Base-by-base conservation (phyloP, 1,140 invertebrate genomes). In the Andrena cerasifolii region DNA sequence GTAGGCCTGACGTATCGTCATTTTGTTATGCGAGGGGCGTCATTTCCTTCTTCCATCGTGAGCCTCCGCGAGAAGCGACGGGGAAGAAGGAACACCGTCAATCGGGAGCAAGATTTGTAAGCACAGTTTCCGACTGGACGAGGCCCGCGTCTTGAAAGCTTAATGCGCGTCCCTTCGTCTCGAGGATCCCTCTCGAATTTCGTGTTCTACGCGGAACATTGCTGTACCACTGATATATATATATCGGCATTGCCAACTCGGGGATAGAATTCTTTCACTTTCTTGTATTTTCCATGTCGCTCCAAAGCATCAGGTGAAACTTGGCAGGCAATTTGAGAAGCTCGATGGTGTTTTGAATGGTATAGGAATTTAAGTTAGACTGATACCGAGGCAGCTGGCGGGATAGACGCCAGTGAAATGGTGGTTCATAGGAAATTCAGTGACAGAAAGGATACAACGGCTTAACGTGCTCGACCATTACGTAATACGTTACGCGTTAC, bases 21-120 rank as follows among this genome's bases (percentile, higher is more conserved):
- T 72, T 82, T 89, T 88, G 80, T 89, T 89, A 89, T 89, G 84
- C 87, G 68, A 63, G 71, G 73, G 74, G 76, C 82, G 84, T 88
- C 82, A 86, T 89, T 88, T 89, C 87, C 87, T 87, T 88, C 85
- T 86, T 83, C 51, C 58, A 71, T 77, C 75, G 75, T 77, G 67
- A 71, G 53, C 36, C 56, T 62, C 65, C 12, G 59, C 53, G 31
- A 61, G 53, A 77, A 56, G 47, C 63, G 66, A 77, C 45, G 33
- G 62, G 45, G 66, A 78, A 70, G 75, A 62, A 78, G 65, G 66
- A 70, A 70, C 63, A 74, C 36, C n/a, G 71, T 65, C 71, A 66
- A 74, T 74, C 33, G 47, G 18, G 71, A 74, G 71, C 71, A 74
- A 74, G 59, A 74, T 74, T 74, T 54, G 59, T 74, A 54, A 74